A percentile compares a stretch with the other conserved stretches of the same genome.
Evolutionary conservation across 2,888 invertebrate species (phyloP).

Genomic region (Polyommatus icarus): DNA sequence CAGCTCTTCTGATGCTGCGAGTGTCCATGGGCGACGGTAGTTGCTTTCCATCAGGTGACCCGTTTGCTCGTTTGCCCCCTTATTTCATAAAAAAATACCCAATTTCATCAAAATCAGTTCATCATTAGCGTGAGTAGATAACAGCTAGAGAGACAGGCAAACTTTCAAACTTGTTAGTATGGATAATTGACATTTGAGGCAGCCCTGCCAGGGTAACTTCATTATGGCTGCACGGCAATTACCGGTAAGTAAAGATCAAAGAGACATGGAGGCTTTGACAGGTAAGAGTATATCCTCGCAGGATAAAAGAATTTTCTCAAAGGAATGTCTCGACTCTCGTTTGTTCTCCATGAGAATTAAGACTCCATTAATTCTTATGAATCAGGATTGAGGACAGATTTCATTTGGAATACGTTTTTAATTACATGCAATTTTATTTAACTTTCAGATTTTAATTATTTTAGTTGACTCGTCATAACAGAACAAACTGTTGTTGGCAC

Average conservation of each 20-base stretch:
- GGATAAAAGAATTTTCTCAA: slow-evolving; percentile 1
- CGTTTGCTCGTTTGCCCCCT: too few species aligned
- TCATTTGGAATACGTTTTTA: neutral
- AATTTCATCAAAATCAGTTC: too few species aligned
- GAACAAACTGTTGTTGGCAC: too few species aligned
- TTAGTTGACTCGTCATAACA: too few species aligned
- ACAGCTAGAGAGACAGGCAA: neutral
- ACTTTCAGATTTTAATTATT: too few species aligned
- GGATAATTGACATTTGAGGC: neutral
- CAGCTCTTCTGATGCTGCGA: too few species aligned
- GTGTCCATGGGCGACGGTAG: too few species aligned
- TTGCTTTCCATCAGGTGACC: too few species aligned
- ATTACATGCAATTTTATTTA: too few species aligned
- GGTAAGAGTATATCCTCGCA: slow-evolving; percentile 7
- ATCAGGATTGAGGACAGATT: neutral
- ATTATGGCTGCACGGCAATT: slow-evolving; percentile 21
- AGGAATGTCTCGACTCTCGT: neutral
- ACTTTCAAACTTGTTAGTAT: neutral
- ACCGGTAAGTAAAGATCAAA: slow-evolving; percentile 20
- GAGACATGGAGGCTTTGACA: slow-evolving; percentile 22
- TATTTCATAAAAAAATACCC: too few species aligned
- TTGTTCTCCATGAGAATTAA: neutral
- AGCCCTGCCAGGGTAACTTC: slow-evolving; percentile 13
- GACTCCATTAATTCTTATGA: neutral
- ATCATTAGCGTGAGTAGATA: too few species aligned